These are phyloP conservation scores for Propithecus deckenii DNA, from an alignment of 2,797 vertebrate species.

Conservation along the genomic window DNA sequence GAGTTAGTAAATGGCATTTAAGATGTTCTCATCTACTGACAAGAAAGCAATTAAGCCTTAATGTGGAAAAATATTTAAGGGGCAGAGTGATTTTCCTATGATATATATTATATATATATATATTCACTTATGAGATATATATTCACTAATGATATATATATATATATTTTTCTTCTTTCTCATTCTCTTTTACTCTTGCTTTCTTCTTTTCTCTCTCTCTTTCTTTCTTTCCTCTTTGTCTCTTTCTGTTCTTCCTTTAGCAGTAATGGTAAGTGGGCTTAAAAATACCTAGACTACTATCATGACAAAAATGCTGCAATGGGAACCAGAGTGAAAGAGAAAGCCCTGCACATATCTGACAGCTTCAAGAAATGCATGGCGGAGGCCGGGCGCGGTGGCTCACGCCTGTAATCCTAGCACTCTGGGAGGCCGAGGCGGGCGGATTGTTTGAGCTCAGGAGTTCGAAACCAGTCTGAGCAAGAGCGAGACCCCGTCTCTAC, in stretches of 20 bases:
- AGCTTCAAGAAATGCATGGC: background rate
- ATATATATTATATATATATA: background rate
- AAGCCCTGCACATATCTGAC: background rate
- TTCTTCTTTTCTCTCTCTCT: background rate
- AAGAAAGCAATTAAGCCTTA: background rate
- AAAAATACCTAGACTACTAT: background rate
- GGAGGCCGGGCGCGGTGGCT: too few relatives aligned
- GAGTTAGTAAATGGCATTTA: background rate
- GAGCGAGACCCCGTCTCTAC: too few relatives aligned
- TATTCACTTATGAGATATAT: too few relatives aligned
- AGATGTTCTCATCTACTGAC: background rate
- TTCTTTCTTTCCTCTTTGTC: background rate
- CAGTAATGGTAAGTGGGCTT: background rate
- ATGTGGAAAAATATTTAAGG: background rate
- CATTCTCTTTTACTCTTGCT: background rate
- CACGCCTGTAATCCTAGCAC: too few relatives aligned
- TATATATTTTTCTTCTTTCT: too few relatives aligned
- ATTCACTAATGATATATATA: too few relatives aligned
- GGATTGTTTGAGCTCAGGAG: too few relatives aligned
- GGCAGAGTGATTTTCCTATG: background rate
- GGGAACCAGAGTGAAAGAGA: background rate
- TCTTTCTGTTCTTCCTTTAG: background rate
- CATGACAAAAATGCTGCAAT: background rate
- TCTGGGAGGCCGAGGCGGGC: too few relatives aligned
- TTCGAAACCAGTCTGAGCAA: too few relatives aligned